phyloP scores from a whole-genome alignment of 2,113 vertebrate genomes.

The Melanerpes aurifrons region DNA sequence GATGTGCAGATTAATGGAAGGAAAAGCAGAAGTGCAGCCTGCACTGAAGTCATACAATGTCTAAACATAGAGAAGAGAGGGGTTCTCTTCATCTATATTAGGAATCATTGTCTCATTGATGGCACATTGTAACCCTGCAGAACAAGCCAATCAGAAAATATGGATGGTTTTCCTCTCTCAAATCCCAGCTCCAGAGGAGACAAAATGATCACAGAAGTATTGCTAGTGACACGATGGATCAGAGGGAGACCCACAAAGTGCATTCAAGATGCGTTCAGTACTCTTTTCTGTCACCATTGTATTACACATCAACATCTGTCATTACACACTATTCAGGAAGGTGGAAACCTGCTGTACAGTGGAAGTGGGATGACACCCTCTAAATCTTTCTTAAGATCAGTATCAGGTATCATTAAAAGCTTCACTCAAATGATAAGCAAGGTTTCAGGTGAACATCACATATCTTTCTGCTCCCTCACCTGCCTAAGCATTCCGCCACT shows the following conservation, averaged over 20 bases:
- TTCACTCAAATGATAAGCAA: neutral
- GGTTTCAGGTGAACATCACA: neutral
- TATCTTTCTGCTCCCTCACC: neutral
- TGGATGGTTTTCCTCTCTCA: neutral
- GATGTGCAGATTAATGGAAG: neutral
- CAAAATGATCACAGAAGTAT: neutral
- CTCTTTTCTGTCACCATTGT: neutral
- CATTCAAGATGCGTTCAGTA: neutral
- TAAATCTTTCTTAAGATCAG: neutral
- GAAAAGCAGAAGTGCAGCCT: neutral
- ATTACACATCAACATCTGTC: neutral
- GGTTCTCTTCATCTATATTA: conserved; percentile 18
- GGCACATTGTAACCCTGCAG: neutral
- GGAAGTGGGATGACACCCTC: neutral
- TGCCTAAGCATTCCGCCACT: neutral
- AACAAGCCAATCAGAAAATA: neutral
- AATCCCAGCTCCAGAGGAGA: neutral
- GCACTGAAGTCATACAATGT: neutral
- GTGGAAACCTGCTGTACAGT: neutral
- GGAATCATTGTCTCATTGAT: neutral
- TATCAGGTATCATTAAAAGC: neutral
- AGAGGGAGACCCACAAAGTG: neutral
- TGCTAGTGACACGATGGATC: fast-evolving
- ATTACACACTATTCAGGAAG: neutral
- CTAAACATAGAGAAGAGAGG: conserved; percentile 7